Evolutionary conservation across 2,797 vertebrate genomes (phyloP), one percentile per base, ranked within the genome.

Genomic region (Avahi laniger): DNA sequence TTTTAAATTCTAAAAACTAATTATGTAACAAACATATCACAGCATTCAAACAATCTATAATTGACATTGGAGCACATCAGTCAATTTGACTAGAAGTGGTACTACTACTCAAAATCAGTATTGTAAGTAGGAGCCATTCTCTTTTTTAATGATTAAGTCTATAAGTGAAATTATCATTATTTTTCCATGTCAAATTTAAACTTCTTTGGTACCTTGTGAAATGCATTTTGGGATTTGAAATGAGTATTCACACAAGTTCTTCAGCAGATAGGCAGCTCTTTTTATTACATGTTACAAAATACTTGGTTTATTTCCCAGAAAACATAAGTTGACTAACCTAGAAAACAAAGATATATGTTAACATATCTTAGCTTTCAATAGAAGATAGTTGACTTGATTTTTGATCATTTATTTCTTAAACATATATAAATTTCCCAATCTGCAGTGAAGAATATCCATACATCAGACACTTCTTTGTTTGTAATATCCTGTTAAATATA

Each of bases 321-420:
- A 73, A 89, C 24, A 48, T 63, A 72, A 6, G 15, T 7, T 65
- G 50, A 70, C 3, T 9, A 35, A 72, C 15, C 12, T 83, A 33
- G 14, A 57, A 92, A 43, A 54, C 20, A 89, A 82, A 90, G 5
- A 30, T 43, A 33, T 59, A 69, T 18, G 5, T 54, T 54, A 78
- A 26, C 52, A 82, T 72, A 43, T 4, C 24, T 82, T 82, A 78
- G n/a, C 0, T 94, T 72, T 87, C 15, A 61, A 2, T 30, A 38
- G 30, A 61, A 70, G 4, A 76, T 15, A n/a, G 1, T 72, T 76
- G 83, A 52, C 7, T 12, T 80, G 20, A 52, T 41, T 0, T 10
- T 65, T 70, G n/a, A 70, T 67, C 24, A 91, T 61, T 70, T 92
- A 65, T 57, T 89, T 97, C 67, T 57, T 82, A 95, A 93, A 33